Evolutionary conservation across 2,888 invertebrate genomes (phyloP).

Genomic region (Athalia rosae): DNA sequence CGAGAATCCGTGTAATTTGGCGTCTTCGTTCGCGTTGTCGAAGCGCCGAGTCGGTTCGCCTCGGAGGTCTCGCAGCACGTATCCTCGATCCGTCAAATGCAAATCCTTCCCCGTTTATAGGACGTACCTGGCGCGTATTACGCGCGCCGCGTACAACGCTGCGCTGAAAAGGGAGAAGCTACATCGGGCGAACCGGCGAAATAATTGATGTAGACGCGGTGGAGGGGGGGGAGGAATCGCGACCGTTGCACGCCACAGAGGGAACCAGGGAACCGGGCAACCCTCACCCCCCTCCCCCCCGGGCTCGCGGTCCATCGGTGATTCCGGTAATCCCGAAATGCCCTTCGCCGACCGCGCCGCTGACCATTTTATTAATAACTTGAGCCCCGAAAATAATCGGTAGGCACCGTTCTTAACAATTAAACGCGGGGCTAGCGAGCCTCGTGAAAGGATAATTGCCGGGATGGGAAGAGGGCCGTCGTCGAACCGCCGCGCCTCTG

Average conservation of each 20-base stretch:
- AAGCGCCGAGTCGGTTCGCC: no score
- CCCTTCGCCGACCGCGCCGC: conserved; percentile 25
- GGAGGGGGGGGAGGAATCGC: no score
- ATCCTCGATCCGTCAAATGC: conserved; percentile 41
- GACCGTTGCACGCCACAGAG: not conserved
- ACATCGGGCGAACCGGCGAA: not conserved
- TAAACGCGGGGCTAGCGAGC: conserved; percentile 61
- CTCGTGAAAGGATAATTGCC: conserved; percentile 65
- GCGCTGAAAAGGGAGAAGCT: not conserved
- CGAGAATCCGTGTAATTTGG: no score
- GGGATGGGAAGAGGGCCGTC: not conserved
- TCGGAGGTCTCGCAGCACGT: conserved; percentile 28
- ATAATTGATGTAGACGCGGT: conserved; percentile 34
- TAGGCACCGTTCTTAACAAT: conserved; percentile 65
- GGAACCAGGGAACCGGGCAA: no score
- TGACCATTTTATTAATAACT: conserved; percentile 68
- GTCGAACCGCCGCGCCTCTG: not conserved
- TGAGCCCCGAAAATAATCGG: conserved; percentile 64
- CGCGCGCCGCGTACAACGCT: no score
- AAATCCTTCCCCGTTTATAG: conserved; percentile 35
- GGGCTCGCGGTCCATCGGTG: conserved; percentile 39
- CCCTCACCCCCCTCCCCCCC: no score
- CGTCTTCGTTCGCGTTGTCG: not conserved
- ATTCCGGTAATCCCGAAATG: conserved; percentile 35
- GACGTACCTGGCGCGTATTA: not conserved